Percentiles rank a stretch among this genome's conserved stretches.
phyloP scores from a whole-genome alignment of 2,888 invertebrate genomes.

The Monopis laevigella region DNA sequence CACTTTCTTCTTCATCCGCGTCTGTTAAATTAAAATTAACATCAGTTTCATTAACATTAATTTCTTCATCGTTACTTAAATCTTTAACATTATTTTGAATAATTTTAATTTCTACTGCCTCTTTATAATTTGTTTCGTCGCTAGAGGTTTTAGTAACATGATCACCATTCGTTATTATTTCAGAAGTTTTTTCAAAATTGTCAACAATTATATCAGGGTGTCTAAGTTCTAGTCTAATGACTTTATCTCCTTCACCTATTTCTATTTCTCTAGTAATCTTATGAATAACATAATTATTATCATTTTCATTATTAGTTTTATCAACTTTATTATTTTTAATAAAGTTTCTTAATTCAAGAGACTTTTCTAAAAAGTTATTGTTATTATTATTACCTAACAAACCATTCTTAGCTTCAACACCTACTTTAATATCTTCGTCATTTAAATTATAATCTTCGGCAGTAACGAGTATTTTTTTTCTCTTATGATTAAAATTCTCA shows the following conservation, averaged over 20 bases:
- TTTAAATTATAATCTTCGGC: constrained; percentile 21
- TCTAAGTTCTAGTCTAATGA: constrained; percentile 41
- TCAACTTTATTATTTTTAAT: constrained; percentile 34
- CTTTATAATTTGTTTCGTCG: constrained; percentile 23
- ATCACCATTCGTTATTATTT: not conserved
- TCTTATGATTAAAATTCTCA: constrained; percentile 35
- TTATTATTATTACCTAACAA: constrained; percentile 33
- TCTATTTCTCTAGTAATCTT: constrained; percentile 35
- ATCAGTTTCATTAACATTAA: constrained; percentile 22
- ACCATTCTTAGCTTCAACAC: constrained; percentile 19
- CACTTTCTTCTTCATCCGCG: constrained; percentile 25
- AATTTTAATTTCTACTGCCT: constrained; percentile 25
- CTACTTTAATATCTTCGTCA: constrained; percentile 21
- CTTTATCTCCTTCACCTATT: constrained; percentile 37
- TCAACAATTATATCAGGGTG: constrained; percentile 19
- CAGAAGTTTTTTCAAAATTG: not conserved
- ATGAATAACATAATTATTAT: constrained; percentile 26
- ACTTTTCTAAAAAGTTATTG: constrained; percentile 26
- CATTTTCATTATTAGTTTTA: constrained; percentile 23
- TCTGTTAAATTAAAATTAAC: constrained; percentile 2
- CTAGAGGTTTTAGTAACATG: not conserved
- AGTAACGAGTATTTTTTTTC: constrained; percentile 38
- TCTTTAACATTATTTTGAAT: constrained; percentile 25
- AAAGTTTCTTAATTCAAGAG: constrained; percentile 23
- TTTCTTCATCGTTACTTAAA: constrained; percentile 26